Evolutionary conservation across 2,113 vertebrate genomes (phyloP).

Genomic region (Hylia prasina): DNA sequence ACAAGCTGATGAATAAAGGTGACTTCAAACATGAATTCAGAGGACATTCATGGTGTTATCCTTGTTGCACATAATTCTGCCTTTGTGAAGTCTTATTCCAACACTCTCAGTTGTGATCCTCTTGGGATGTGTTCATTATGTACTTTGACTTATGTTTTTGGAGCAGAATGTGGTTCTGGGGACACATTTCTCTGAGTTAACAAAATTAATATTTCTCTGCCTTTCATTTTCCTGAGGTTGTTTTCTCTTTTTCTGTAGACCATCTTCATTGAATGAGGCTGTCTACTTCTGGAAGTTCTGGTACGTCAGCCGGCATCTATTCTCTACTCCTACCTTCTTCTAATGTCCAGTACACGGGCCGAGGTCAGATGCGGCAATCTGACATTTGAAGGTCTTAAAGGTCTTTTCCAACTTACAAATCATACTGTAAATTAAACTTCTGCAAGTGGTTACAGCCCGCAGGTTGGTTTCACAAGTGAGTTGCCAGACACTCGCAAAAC

Average conservation of each 20-base stretch:
- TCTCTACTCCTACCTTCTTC: neutral
- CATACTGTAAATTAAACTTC: neutral
- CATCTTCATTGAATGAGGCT: neutral
- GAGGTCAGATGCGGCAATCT: fast-evolving
- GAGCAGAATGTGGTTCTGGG: neutral
- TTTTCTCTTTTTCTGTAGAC: neutral
- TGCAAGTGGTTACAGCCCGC: fast-evolving
- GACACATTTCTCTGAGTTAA: neutral
- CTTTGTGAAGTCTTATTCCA: neutral
- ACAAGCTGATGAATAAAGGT: neutral
- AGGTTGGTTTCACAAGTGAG: neutral
- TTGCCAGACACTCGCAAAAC: neutral
- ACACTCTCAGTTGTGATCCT: fast-evolving
- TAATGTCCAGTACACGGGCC: fast-evolving
- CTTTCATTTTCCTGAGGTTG: neutral
- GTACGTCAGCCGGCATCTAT: neutral
- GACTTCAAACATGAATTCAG: neutral
- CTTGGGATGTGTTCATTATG: fast-evolving
- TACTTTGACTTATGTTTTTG: neutral
- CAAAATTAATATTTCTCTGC: neutral
- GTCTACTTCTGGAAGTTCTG: neutral
- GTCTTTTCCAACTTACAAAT: neutral
- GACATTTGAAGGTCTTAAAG: neutral
- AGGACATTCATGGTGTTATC: neutral
- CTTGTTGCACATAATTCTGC: neutral